Conservation (phyloP, 2,888 invertebrate genomes). For the Lissonota sp. region DNA sequence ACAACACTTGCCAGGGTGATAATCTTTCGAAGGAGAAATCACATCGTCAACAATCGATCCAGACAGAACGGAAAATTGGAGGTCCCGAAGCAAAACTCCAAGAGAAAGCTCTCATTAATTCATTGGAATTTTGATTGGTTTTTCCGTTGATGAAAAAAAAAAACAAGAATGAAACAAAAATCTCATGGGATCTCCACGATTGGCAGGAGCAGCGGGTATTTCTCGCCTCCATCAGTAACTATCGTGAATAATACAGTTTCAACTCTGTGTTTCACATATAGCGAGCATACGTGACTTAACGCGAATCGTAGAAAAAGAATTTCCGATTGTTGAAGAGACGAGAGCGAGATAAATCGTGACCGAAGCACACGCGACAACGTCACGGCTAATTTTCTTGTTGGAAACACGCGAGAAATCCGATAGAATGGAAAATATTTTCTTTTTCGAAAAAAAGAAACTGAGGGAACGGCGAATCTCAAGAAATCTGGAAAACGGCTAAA, state of each 20-base stretch:
- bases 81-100: no score
- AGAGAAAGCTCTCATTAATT: slow-evolving; percentile 2
- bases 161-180: slow-evolving; percentile 21
- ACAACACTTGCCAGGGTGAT: not conserved
- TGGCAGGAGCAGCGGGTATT: not conserved
- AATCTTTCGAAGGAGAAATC: not conserved
- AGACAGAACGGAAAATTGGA: no score
- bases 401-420: no score
- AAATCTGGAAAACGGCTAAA: no score
- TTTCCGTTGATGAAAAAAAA: slow-evolving; percentile 16
- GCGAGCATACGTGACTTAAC: no score
- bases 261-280: no score
- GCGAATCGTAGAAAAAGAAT: not conserved
- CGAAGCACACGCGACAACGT: no score
- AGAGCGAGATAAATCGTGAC: not conserved
- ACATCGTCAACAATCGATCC: not conserved
- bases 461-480: no score
- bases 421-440: no score
- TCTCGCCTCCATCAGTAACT: slow-evolving; percentile 1
- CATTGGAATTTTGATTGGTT: slow-evolving; percentile 36
- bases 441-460: no score
- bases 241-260: no score
- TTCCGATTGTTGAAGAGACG: not conserved
- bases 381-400: no score
- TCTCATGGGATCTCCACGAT: slow-evolving; percentile 17